Conservation (phyloP, 2,888 invertebrate species). For the Drosophila maculinotata region DNA sequence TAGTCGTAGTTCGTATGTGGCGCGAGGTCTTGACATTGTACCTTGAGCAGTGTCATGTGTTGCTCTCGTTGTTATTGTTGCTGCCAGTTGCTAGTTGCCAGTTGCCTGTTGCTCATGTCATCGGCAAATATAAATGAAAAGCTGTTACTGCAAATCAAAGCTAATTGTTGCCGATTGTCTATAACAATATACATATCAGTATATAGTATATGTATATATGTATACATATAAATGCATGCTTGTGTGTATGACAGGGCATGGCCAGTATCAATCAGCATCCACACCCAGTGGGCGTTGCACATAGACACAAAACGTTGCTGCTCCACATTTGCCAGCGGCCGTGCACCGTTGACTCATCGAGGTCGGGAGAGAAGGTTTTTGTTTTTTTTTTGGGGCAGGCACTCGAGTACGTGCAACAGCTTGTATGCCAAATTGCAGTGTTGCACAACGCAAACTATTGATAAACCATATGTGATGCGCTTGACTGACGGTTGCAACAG, state of each 20-base stretch:
- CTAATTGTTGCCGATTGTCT: slow-evolving; percentile 46
- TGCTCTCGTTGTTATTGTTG: slow-evolving; percentile 15
- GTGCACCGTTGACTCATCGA: slow-evolving; percentile 57
- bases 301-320: slow-evolving; percentile 36
- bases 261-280: slow-evolving; percentile 48
- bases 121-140: slow-evolving; percentile 61
- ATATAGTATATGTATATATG: neutral
- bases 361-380: slow-evolving; percentile 53
- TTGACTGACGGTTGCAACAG: slow-evolving; percentile 31
- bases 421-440: slow-evolving; percentile 3
- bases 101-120: slow-evolving; percentile 47
- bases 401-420: slow-evolving; percentile 5
- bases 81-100: slow-evolving; percentile 7
- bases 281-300: slow-evolving; percentile 76
- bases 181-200: slow-evolving; percentile 1
- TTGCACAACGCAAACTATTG: slow-evolving; percentile 41
- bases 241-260: slow-evolving; percentile 53
- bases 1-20: slow-evolving; percentile 46
- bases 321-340: slow-evolving; percentile 48
- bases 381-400: slow-evolving; percentile 16
- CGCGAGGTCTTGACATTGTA: slow-evolving; percentile 79
- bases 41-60: slow-evolving; percentile 73
- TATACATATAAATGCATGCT: slow-evolving; percentile 1
- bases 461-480: slow-evolving; percentile 48
- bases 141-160: slow-evolving; percentile 66